Conservation (phyloP, 2,797 vertebrate genomes). For the Orientallactaga sibirica region DNA sequence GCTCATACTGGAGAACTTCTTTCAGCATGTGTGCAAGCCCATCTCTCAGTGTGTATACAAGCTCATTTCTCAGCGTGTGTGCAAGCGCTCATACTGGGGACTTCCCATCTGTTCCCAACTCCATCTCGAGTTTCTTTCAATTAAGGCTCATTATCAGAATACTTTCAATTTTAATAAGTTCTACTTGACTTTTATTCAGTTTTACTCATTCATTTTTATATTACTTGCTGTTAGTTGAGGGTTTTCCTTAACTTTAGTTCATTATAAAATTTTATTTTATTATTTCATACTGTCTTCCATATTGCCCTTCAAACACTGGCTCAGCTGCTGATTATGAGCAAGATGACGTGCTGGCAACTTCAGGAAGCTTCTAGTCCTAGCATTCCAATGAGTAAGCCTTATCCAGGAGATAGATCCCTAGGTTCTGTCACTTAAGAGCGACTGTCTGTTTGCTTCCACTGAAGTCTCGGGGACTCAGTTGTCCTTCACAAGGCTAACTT, state of each 20-base stretch:
- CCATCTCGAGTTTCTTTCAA: background rate
- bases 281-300: background rate
- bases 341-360: background rate
- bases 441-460: background rate
- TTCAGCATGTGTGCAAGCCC: too few relatives aligned
- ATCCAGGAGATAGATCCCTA: background rate
- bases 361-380: slow-evolving; percentile 21
- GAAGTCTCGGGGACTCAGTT: background rate
- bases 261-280: background rate
- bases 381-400: background rate
- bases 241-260: background rate
- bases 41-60: background rate
- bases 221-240: background rate
- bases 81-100: background rate
- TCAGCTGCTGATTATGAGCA: background rate
- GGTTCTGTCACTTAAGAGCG: slow-evolving; percentile 4
- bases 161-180: background rate
- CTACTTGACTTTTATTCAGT: background rate
- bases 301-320: background rate
- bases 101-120: background rate
- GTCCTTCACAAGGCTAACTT: background rate
- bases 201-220: background rate
- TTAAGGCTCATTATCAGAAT: background rate
- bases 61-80: background rate
- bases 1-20: background rate